Evolutionary conservation across 2,797 vertebrate species (phyloP), one percentile per base, ranked within the genome.

Genomic region (Gouania willdenowi): DNA sequence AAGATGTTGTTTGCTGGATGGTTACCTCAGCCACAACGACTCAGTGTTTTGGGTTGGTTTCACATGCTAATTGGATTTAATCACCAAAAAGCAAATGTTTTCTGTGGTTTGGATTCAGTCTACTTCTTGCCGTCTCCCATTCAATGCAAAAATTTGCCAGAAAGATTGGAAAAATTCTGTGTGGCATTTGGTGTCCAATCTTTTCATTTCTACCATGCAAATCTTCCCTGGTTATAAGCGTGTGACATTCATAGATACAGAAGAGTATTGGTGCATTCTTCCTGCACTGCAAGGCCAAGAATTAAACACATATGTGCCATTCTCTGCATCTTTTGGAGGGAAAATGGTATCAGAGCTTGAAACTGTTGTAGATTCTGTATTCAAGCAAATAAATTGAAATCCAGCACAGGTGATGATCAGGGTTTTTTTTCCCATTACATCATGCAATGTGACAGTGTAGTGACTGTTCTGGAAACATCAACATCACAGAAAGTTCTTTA

Each of bases 1-100:
- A 54, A 59, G 73, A 67, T 81, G n/a, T 72, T 83, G 68, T 77
- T 71, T 77, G 58, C 56, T 13, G 54, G 49, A 59, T 54, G 40
- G 41, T 60, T 71, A 52, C 50, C 58, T 71, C 66, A 21, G 41
- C 56, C 66, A 77, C 35, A 12, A 40, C 61, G 72, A 63, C 72
- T 79, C 55, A 37, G 43, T 67, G 65, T 56, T 41, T 52, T 41
- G 56, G 66, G 55, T 56, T 77, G 64, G 62, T 65, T 64, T 67
- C 34, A n/a, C 44, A 42, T 68, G 63, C 73, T 74, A 64, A 29
- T 53, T 52, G 61, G 54, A 47, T 79, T 75, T 58, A 64, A 75
- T 70, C 72, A 67, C 60, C 26, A 41, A 63, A 62, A 30, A 68
- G 62, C 47, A 59, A 67, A 72, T 52, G 56, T 54, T 67, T 53